A percentile compares a stretch with the other conserved stretches of the same genome.
Conservation (phyloP, 2,888 invertebrate genomes). For the Chromoteleia sp. region DNA sequence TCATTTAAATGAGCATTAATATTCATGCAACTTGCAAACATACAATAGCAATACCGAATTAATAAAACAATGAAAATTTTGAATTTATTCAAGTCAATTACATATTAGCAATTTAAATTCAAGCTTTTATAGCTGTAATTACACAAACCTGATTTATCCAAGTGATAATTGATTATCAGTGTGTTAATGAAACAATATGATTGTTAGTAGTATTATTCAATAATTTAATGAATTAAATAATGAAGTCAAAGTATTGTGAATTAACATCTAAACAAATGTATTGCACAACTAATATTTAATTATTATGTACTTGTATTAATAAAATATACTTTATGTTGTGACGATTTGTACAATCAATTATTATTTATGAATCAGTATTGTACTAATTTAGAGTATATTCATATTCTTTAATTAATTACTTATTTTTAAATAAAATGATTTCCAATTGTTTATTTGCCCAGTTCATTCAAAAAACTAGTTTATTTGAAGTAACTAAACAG, state of each 20-base stretch:
- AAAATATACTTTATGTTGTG: too few relatives aligned
- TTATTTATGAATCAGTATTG: too few relatives aligned
- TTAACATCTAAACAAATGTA: too few relatives aligned
- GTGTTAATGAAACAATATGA: not conserved
- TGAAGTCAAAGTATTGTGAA: not conserved
- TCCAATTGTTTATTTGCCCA: too few relatives aligned
- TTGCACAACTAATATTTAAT: too few relatives aligned
- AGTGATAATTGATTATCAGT: not conserved
- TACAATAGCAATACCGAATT: slow-evolving; percentile 17
- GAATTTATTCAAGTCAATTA: slow-evolving; percentile 1
- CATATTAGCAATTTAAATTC: slow-evolving; percentile 16
- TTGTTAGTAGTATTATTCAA: not conserved
- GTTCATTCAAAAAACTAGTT: too few relatives aligned
- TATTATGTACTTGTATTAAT: too few relatives aligned
- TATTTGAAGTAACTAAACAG: too few relatives aligned
- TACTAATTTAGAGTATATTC: too few relatives aligned
- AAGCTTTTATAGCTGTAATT: slow-evolving; percentile 14
- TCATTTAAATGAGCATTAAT: not conserved
- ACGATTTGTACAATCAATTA: too few relatives aligned
- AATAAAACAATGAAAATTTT: slow-evolving; percentile 15
- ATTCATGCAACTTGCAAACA: not conserved
- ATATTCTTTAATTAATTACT: too few relatives aligned
- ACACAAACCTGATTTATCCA: slow-evolving; percentile 2
- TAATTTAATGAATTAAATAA: not conserved
- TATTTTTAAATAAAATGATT: too few relatives aligned